These are phyloP conservation scores for Gasterosteus nipponicus DNA, from an alignment of 2,113 vertebrate species.

Conservation along the genomic window DNA sequence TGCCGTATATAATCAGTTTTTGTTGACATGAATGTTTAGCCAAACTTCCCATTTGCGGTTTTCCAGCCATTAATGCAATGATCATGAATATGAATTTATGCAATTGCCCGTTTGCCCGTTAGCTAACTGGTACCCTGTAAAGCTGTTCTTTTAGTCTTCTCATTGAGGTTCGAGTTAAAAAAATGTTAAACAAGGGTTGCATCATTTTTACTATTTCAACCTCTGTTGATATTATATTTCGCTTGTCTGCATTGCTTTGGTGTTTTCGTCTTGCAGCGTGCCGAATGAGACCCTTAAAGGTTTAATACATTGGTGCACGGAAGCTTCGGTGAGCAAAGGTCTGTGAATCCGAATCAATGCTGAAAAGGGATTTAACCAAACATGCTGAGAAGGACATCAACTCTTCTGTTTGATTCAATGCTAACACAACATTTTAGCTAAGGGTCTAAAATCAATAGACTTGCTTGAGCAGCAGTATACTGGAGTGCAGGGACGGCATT, in stretches of 20 bases:
- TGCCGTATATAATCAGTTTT: not conserved
- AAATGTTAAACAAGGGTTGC: constrained; percentile 13
- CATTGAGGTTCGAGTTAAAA: not conserved
- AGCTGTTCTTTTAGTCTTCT: not conserved
- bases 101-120: not conserved
- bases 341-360: not conserved
- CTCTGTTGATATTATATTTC: constrained; percentile 35
- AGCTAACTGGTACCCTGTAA: not conserved
- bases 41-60: not conserved
- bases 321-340: not conserved
- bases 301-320: constrained; percentile 1
- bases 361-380: not conserved
- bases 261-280: constrained; percentile 9
- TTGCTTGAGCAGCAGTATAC: not conserved
- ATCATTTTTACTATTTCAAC: constrained; percentile 14
- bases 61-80: not conserved
- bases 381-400: not conserved
- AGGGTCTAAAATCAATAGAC: not conserved
- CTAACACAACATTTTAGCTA: constrained; percentile 16
- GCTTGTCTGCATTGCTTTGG: constrained; percentile 15
- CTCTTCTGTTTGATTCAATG: constrained; percentile 22
- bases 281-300: constrained; percentile 3
- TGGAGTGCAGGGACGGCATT: constrained; percentile 3
- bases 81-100: not conserved
- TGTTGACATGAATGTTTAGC: not conserved